These are phyloP conservation scores for Mythimna albipuncta DNA, from an alignment of 2,888 invertebrate species.

Conservation along the genomic window DNA sequence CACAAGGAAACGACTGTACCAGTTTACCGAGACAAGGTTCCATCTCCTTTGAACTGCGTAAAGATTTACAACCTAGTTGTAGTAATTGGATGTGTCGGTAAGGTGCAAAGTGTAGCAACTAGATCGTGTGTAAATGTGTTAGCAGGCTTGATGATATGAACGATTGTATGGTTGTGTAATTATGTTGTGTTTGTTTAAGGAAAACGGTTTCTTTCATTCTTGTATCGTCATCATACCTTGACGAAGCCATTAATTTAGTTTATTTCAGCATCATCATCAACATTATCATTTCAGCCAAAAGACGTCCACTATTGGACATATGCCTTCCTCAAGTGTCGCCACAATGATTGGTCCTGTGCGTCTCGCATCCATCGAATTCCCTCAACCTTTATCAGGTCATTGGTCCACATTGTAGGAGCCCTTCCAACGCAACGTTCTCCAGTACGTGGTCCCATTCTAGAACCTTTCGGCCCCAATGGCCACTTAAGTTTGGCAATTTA, in stretches of 20 bases:
- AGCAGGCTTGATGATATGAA: slow-evolving; percentile 7
- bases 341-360: no score
- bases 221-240: neutral
- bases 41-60: slow-evolving; percentile 66
- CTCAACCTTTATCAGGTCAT: no score
- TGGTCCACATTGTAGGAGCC: no score
- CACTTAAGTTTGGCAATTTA: no score
- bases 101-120: slow-evolving; percentile 28
- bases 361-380: no score
- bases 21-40: slow-evolving; percentile 69
- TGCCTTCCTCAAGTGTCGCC: no score
- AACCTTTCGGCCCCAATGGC: no score
- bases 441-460: no score
- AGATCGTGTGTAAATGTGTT: slow-evolving; percentile 26
- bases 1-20: slow-evolving; percentile 65
- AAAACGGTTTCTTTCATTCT: neutral
- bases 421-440: no score
- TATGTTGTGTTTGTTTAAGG: neutral
- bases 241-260: neutral
- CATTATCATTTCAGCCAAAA: no score
- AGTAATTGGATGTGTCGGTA: slow-evolving; percentile 64
- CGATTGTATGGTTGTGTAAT: neutral
- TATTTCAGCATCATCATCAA: no score
- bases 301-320: no score
- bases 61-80: slow-evolving; percentile 69